A percentile compares a stretch with the other conserved stretches of the same genome.
phyloP scores from a whole-genome alignment of 1,140 invertebrate species.

The Bombus waltoni region DNA sequence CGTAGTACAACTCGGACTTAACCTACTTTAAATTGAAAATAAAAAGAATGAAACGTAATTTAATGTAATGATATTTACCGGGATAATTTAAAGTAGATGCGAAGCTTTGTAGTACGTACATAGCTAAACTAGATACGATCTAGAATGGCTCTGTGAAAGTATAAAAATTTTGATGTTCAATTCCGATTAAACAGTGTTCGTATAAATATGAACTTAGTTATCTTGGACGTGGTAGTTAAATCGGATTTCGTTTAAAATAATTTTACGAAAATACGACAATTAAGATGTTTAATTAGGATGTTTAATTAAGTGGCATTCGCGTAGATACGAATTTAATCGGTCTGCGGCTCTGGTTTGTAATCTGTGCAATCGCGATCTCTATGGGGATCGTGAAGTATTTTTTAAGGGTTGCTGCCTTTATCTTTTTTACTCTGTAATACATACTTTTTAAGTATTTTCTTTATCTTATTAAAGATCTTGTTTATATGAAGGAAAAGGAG shows the following conservation, averaged over 20 bases:
- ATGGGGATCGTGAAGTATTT: too few relatives aligned
- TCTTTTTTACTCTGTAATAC: neutral
- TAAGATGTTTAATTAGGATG: neutral
- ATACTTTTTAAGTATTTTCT: neutral
- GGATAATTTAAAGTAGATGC: neutral
- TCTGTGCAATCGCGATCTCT: too few relatives aligned
- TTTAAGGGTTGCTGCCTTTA: too few relatives aligned
- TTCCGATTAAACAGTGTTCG: too few relatives aligned
- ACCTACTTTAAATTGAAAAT: neutral
- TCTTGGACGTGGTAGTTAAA: neutral
- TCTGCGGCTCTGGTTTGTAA: too few relatives aligned
- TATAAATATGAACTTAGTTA: neutral
- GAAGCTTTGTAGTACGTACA: neutral
- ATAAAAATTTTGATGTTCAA: neutral
- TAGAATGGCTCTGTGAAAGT: neutral
- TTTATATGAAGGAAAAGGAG: neutral
- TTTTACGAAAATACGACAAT: neutral
- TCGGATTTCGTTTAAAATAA: neutral
- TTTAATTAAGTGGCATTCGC: too few relatives aligned
- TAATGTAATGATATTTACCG: neutral
- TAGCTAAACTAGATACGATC: neutral
- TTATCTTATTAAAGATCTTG: rapidly evolving
- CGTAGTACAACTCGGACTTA: neutral
- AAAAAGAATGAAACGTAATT: neutral
- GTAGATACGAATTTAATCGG: too few relatives aligned